These are phyloP conservation scores for Australoheros scitulus DNA, from an alignment of 2,113 vertebrate species.

Conservation along the genomic window DNA sequence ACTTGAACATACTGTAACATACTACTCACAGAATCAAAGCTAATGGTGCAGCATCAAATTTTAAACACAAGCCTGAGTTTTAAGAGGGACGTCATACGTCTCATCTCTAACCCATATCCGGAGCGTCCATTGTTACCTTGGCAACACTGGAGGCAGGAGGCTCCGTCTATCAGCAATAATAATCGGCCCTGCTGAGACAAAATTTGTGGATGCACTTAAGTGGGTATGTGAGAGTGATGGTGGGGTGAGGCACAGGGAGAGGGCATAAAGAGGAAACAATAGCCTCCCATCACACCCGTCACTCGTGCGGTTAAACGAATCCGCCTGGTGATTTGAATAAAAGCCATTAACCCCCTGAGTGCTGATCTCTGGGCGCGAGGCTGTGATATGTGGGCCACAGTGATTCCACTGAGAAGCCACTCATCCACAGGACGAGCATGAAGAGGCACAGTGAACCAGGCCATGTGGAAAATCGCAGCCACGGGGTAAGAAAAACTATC, in stretches of 20 bases:
- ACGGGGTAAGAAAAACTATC: constrained; percentile 76
- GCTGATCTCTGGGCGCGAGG: constrained; percentile 48
- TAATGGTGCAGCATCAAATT: constrained; percentile 32
- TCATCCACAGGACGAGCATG: constrained; percentile 64
- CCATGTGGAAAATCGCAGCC: constrained; percentile 77
- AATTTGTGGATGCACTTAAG: constrained; percentile 51
- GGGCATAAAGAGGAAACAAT: constrained; percentile 61
- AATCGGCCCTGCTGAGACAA: constrained; percentile 66
- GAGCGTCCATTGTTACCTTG: constrained; percentile 69
- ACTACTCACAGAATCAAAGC: constrained; percentile 25
- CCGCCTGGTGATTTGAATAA: constrained; percentile 53
- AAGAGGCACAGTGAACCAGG: constrained; percentile 70
- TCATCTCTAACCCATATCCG: constrained; percentile 52
- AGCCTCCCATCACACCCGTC: constrained; percentile 34
- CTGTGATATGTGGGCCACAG: constrained; percentile 69
- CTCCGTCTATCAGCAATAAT: constrained; percentile 62
- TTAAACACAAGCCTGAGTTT: constrained; percentile 36
- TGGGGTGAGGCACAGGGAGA: constrained; percentile 8
- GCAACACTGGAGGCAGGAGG: constrained; percentile 59
- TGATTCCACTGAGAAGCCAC: constrained; percentile 44
- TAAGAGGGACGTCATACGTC: constrained; percentile 8
- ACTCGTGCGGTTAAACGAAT: constrained; percentile 46
- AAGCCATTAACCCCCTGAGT: constrained; percentile 63
- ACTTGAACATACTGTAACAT: constrained; percentile 19
- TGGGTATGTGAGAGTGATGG: not conserved